Evolutionary conservation across 2,113 vertebrate species (phyloP), one percentile per base, ranked within the genome.

Genomic region (Bettongia penicillata): DNA sequence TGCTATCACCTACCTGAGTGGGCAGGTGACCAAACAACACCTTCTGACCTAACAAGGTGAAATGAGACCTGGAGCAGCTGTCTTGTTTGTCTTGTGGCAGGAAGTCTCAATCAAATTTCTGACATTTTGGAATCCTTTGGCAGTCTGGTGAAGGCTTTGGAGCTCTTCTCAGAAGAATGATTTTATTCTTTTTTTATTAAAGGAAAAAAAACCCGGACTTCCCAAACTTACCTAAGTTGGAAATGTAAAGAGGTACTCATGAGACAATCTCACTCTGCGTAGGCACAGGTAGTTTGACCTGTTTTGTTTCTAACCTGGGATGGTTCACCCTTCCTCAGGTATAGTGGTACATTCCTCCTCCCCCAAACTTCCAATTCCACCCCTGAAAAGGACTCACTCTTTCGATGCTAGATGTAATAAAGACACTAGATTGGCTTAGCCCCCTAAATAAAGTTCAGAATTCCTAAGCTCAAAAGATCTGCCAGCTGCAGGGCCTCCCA

Each of bases 51-150:
- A 10, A 2, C 8, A 28, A 10, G 14, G 84, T 77, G 37, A 96
- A 68, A 55, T 1, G 25, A 91, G 93, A 51, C 49, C 90, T 49
- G 94, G 55, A 94, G 77, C 93, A 31, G 51, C 89, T n/a, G 61
- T 52, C 26, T 31, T 8, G 8, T 8, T n/a, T 55, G 84, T n/a
- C 22, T 12, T 3, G 2, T 23, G 23, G 68, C 77, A 0, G 0
- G 26, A 31, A 57, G 49, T 51, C 77, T 55, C 53, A 25, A 55
- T 26, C 53, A 55, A 55, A 26, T 26, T 26, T 55, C 26, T 8
- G 53, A 55, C 91, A 95, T 23, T 48, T 11, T 52, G 91, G 91
- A 52, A 26, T 90, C 84, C 53, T 91, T 92, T 53, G 48, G 93
- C 50, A 93, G 51, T 8, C 25, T 55, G 31, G 43, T 14, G 47